These are phyloP conservation scores for Cavia aperea DNA, from an alignment of 2,113 vertebrate species.

Conservation along the genomic window DNA sequence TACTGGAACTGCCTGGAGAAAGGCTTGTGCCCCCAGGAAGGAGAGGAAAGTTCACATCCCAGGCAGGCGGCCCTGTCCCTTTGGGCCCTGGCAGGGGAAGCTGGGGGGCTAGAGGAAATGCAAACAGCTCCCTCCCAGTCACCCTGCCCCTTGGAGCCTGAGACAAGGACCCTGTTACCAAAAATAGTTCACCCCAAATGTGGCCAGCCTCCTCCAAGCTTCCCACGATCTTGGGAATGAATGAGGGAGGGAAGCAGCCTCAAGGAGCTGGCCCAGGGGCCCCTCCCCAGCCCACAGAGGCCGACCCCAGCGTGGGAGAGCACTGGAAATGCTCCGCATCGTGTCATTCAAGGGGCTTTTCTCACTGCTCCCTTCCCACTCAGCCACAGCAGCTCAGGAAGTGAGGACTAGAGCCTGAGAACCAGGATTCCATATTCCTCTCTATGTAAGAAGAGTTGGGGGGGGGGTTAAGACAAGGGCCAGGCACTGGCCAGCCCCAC, in stretches of 20 bases:
- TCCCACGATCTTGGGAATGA: constrained; percentile 81
- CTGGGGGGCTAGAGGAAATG: constrained; percentile 72
- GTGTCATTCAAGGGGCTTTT: constrained; percentile 53
- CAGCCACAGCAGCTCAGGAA: constrained; percentile 53
- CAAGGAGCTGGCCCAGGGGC: constrained; percentile 42
- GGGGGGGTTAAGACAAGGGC: background rate
- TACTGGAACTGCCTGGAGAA: constrained; percentile 1
- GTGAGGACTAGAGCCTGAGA: constrained; percentile 53
- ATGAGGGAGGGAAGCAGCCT: constrained; percentile 55
- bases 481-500: background rate
- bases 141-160: constrained; percentile 77
- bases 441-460: background rate
- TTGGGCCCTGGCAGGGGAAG: constrained; percentile 51
- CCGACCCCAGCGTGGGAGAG: constrained; percentile 67
- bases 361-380: constrained; percentile 54
- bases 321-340: constrained; percentile 31
- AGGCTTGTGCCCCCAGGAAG: background rate
- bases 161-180: constrained; percentile 76
- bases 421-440: background rate
- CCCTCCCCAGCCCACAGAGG: constrained; percentile 46
- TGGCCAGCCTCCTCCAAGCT: constrained; percentile 76
- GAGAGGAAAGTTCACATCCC: background rate
- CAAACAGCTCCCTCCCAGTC: constrained; percentile 72
- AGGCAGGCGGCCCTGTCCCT: constrained; percentile 20
- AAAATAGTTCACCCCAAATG: constrained; percentile 83